Evolutionary conservation across 2,797 vertebrate genomes (phyloP).

Genomic region (Hemibagrus guttatus): DNA sequence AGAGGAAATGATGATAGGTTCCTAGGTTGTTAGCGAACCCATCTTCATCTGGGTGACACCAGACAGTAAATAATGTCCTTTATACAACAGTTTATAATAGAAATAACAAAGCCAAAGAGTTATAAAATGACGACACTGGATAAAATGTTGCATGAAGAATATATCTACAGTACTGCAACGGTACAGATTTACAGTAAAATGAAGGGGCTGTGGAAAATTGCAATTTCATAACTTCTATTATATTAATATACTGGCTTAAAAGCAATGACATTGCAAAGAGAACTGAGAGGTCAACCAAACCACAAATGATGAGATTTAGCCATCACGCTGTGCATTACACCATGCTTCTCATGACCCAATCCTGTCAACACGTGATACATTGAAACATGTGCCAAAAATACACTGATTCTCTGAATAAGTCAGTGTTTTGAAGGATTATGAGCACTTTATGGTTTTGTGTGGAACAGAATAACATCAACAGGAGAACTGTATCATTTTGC

Average conservation of each 20-base stretch:
- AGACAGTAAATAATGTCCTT: too few species aligned
- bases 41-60: too few species aligned
- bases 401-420: conserved; percentile 30
- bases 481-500: conserved; percentile 41
- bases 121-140: background rate
- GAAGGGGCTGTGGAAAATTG: background rate
- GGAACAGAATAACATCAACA: conserved; percentile 33
- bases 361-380: conserved; percentile 27
- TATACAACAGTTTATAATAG: background rate
- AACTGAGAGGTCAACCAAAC: background rate
- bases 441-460: conserved; percentile 21
- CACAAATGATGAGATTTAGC: conserved; percentile 18
- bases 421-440: conserved; percentile 35
- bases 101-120: background rate
- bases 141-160: background rate
- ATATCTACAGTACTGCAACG: background rate
- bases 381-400: conserved; percentile 39
- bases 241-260: background rate
- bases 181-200: background rate
- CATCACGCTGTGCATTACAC: conserved; percentile 5
- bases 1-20: background rate
- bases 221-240: background rate
- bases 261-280: background rate
- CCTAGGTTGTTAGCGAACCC: background rate
- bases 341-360: conserved; percentile 10